These are phyloP conservation scores for Coracias cyanogaster DNA, from an alignment of 2,797 vertebrate species.

Conservation along the genomic window DNA sequence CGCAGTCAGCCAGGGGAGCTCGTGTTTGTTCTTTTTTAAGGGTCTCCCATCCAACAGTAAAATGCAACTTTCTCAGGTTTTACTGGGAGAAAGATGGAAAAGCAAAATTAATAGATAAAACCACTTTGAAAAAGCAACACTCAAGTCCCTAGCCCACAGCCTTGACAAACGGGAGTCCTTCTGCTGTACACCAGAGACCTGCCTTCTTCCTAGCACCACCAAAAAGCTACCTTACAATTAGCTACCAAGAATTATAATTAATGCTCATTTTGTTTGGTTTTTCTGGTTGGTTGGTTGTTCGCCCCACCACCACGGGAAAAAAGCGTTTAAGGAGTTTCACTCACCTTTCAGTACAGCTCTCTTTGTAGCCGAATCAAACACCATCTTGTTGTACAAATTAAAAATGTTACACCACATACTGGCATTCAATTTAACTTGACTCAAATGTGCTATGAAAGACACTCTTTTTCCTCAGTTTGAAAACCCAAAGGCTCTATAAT, in stretches of 20 bases:
- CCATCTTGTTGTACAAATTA: not conserved
- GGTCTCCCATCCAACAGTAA: not conserved
- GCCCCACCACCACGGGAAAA: no score
- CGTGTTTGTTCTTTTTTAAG: not conserved
- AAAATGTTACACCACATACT: not conserved
- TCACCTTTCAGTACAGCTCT: not conserved
- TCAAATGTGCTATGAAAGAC: not conserved
- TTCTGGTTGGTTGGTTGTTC: no score
- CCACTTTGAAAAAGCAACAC: not conserved
- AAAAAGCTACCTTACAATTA: not conserved
- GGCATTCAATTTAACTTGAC: not conserved
- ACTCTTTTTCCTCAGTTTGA: not conserved
- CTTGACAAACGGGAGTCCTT: not conserved
- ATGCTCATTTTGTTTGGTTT: not conserved
- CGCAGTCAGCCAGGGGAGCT: not conserved
- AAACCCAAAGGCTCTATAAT: not conserved
- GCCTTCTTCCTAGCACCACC: not conserved
- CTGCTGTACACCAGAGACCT: not conserved
- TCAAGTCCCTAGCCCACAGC: not conserved
- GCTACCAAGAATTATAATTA: not conserved
- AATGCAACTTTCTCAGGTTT: not conserved
- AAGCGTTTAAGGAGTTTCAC: not conserved
- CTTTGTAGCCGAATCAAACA: not conserved
- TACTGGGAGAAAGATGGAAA: not conserved
- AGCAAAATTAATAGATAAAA: not conserved